Evolutionary conservation across 2,113 vertebrate genomes (phyloP).

Genomic region (Dipodomys ordii): DNA sequence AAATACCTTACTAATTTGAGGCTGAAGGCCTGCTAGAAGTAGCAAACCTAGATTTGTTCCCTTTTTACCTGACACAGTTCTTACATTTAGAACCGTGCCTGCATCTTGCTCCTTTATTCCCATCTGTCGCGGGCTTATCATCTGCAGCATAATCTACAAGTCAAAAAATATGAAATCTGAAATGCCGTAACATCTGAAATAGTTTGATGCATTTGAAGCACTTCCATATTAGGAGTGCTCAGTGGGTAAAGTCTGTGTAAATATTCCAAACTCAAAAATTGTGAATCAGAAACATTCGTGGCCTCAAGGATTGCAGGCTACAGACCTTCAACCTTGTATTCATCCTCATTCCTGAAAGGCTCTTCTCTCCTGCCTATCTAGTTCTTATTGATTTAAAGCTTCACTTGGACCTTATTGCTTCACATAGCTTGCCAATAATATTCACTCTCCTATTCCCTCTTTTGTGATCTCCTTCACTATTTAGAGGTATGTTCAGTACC

Average conservation of each 20-base stretch:
- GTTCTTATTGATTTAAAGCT: not conserved
- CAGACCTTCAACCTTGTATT: not conserved
- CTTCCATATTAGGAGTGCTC: not conserved
- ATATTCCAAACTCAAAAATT: not conserved
- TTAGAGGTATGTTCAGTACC: not conserved
- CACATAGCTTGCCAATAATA: not conserved
- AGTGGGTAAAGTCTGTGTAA: not conserved
- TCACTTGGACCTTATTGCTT: not conserved
- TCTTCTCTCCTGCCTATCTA: not conserved
- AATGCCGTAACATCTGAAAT: not conserved
- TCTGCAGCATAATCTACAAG: not conserved
- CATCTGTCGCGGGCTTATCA: too few relatives aligned
- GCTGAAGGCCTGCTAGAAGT: not conserved
- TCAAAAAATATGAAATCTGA: not conserved
- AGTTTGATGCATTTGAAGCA: not conserved
- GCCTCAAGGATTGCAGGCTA: not conserved
- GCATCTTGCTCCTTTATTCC: not conserved
- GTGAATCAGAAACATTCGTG: not conserved
- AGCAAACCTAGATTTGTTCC: not conserved
- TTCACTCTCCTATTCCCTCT: not conserved
- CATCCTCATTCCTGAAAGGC: not conserved
- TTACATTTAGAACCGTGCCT: not conserved
- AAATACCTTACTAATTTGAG: not conserved
- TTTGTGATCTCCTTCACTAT: not conserved
- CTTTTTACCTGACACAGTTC: not conserved